Conservation (phyloP, 2,113 vertebrate species). For the Verasper variegatus region DNA sequence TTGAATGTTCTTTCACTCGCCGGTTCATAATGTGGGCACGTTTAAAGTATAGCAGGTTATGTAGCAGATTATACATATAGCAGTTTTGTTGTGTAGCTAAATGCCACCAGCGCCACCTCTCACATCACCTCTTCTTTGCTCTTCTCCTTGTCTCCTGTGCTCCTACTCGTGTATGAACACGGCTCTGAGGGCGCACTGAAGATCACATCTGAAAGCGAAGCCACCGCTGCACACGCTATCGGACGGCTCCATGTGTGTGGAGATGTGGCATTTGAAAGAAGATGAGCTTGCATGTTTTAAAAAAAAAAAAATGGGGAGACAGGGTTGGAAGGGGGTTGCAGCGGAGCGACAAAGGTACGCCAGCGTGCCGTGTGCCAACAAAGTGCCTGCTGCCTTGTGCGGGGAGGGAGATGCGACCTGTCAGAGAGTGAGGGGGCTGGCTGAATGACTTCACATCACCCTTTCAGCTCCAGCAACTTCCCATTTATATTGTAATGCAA, state of each 20-base stretch:
- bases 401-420: conserved; percentile 71
- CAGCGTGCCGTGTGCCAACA: conserved; percentile 52
- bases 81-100: conserved; percentile 37
- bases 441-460: conserved; percentile 81
- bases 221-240: conserved; percentile 62
- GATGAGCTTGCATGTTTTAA: conserved; percentile 44
- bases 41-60: conserved; percentile 21
- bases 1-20: background rate
- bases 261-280: conserved; percentile 74
- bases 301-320: conserved; percentile 44
- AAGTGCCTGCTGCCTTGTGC: conserved; percentile 65
- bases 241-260: conserved; percentile 54
- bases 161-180: conserved; percentile 43
- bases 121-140: conserved; percentile 33
- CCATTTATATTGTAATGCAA: conserved; percentile 86
- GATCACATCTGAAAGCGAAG: conserved; percentile 66
- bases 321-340: background rate
- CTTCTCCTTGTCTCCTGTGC: conserved; percentile 31
- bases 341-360: conserved; percentile 55
- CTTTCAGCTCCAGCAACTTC: conserved; percentile 84
- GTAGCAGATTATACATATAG: conserved; percentile 18
- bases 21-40: conserved; percentile 14
- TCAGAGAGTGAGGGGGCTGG: conserved; percentile 73
- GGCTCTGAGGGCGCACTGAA: conserved; percentile 57
- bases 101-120: conserved; percentile 33